Evolutionary conservation across 2,113 vertebrate genomes (phyloP).

Genomic region (Erythrolamprus reginae): DNA sequence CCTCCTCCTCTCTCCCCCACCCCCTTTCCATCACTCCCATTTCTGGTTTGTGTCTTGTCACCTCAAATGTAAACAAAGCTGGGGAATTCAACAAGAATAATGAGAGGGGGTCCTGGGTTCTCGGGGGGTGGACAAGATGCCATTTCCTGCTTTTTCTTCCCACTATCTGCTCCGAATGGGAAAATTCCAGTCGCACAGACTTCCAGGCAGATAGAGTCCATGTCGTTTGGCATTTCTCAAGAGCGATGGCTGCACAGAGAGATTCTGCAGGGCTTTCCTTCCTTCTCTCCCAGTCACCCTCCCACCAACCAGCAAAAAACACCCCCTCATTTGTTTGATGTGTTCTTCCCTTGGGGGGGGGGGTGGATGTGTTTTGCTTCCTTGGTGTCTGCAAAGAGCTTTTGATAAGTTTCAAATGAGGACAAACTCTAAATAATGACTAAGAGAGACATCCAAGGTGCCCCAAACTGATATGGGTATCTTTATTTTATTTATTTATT

Average conservation of each 20-base stretch:
- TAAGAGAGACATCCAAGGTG: not conserved
- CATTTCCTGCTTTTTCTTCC: slow-evolving; percentile 40
- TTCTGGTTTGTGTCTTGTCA: slow-evolving; percentile 71
- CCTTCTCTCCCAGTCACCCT: too few species aligned
- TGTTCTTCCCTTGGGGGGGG: not conserved
- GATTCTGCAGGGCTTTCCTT: not conserved
- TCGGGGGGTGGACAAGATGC: slow-evolving; percentile 32
- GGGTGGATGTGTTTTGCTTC: not conserved
- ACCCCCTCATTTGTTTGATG: not conserved
- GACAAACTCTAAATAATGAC: not conserved
- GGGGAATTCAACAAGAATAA: slow-evolving; percentile 43
- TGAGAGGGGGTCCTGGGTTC: slow-evolving; percentile 46
- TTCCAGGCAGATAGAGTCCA: slow-evolving; percentile 21
- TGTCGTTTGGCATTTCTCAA: slow-evolving; percentile 10
- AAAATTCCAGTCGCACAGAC: slow-evolving; percentile 10
- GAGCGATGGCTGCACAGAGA: not conserved
- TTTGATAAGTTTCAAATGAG: not conserved
- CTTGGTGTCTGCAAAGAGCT: not conserved
- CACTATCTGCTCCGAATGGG: slow-evolving; percentile 38
- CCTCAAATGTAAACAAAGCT: slow-evolving; percentile 61
- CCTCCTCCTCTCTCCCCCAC: slow-evolving; percentile 2
- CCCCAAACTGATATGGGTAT: not conserved
- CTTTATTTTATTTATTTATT: too few species aligned
- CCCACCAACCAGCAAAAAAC: not conserved
- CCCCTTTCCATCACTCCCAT: slow-evolving; percentile 29